Conservation (phyloP, 2,797 vertebrate species). For the Fistularia commersonii region DNA sequence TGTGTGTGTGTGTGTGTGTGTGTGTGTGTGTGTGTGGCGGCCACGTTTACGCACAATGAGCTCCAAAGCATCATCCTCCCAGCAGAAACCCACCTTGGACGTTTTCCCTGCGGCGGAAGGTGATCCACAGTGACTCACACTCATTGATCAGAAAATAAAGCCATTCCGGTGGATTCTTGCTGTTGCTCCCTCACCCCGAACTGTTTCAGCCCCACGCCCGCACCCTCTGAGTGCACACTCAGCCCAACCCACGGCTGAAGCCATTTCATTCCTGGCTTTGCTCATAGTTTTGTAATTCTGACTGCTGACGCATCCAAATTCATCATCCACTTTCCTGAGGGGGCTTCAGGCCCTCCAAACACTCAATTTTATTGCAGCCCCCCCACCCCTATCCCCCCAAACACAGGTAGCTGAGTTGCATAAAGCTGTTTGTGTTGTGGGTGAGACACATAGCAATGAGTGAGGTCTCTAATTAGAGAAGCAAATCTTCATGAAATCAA, state of each 20-base stretch:
- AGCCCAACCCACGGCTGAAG: constrained; percentile 52
- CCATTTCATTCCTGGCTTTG: constrained; percentile 19
- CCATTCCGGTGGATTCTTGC: constrained; percentile 3
- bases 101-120: constrained; percentile 13
- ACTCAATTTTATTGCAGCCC: too few relatives aligned
- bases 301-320: constrained; percentile 64
- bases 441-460: constrained; percentile 21
- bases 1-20: too few relatives aligned
- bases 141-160: constrained; percentile 55
- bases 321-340: constrained; percentile 40
- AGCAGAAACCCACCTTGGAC: constrained; percentile 11
- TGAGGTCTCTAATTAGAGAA: constrained; percentile 27
- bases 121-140: constrained; percentile 46
- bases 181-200: constrained; percentile 1
- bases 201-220: constrained; percentile 4
- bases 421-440: constrained; percentile 10
- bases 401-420: too few relatives aligned
- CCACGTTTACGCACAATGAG: constrained; percentile 18
- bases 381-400: too few relatives aligned
- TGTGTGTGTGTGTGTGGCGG: constrained; percentile 17
- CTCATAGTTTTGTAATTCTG: constrained; percentile 53
- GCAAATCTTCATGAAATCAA: constrained; percentile 26
- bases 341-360: constrained; percentile 4
- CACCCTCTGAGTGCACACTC: constrained; percentile 24
- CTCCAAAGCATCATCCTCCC: constrained; percentile 26